phyloP scores from a whole-genome alignment of 1,140 invertebrate species.

The Drosophila mojavensis region DNA sequence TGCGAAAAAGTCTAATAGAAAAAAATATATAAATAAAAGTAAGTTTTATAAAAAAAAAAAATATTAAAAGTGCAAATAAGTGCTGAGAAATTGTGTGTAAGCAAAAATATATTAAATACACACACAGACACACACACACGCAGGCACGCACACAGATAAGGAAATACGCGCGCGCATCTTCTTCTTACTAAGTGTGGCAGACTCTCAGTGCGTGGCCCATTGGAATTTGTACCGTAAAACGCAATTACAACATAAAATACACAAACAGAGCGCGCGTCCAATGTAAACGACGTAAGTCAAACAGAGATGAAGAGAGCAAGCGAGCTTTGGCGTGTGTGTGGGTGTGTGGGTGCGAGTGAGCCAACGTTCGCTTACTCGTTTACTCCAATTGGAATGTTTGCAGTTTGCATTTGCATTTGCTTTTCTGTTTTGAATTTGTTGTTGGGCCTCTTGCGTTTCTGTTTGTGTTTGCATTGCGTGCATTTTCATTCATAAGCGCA shows the following conservation, averaged over 20 bases:
- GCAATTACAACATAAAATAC: slow-evolving; percentile 77
- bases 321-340: slow-evolving; percentile 1
- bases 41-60: slow-evolving; percentile 26
- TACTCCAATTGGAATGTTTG: slow-evolving; percentile 42
- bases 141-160: slow-evolving; percentile 29
- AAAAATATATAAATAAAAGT: slow-evolving; percentile 8
- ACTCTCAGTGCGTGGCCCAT: slow-evolving; percentile 65
- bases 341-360: neutral
- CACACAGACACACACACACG: slow-evolving; percentile 27
- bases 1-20: slow-evolving; percentile 17
- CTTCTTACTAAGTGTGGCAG: slow-evolving; percentile 43
- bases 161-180: slow-evolving; percentile 72
- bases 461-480: slow-evolving; percentile 33
- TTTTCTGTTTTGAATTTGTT: slow-evolving; percentile 16
- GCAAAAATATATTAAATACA: slow-evolving; percentile 37
- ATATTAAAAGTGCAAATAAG: slow-evolving; percentile 42
- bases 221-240: slow-evolving; percentile 79
- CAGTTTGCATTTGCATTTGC: slow-evolving; percentile 50
- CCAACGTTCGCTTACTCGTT: neutral
- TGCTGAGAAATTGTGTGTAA: slow-evolving; percentile 32
- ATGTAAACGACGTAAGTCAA: slow-evolving; percentile 31
- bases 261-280: slow-evolving; percentile 61
- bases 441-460: slow-evolving; percentile 3
- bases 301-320: slow-evolving; percentile 4
- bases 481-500: slow-evolving; percentile 79